Percentiles rank a stretch among this genome's conserved stretches.
Conservation (phyloP, 2,113 vertebrate species). For the Grammomys surdaster region DNA sequence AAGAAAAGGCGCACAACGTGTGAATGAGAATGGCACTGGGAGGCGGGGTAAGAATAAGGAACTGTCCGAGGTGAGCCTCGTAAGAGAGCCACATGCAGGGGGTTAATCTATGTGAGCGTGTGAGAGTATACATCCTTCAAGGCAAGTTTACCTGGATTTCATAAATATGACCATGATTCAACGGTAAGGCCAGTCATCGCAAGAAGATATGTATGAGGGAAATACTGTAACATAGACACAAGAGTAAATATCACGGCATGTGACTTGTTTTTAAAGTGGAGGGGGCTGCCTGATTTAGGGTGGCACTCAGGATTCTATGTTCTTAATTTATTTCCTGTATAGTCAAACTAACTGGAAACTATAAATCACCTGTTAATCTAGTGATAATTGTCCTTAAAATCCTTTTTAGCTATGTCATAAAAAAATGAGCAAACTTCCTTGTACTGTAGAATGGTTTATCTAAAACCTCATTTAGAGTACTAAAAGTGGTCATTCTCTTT, state of each 20-base stretch:
- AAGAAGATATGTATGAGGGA: not conserved
- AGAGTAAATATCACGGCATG: not conserved
- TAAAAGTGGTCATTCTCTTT: not conserved
- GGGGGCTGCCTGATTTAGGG: conserved; percentile 8
- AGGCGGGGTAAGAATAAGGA: not conserved
- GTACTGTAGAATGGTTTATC: not conserved
- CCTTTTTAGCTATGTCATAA: not conserved
- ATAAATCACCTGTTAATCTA: not conserved
- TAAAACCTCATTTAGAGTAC: not conserved
- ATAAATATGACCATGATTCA: not conserved
- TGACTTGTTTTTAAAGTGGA: conserved; percentile 1
- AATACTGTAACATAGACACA: not conserved
- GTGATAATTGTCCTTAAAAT: not conserved
- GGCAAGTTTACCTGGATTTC: not conserved
- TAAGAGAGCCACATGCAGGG: not conserved
- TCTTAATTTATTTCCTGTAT: conserved; percentile 28
- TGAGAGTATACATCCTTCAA: not conserved
- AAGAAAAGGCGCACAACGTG: not conserved
- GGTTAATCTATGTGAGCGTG: not conserved
- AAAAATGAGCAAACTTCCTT: conserved; percentile 33
- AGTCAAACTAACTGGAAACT: conserved; percentile 6
- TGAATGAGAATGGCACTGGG: not conserved
- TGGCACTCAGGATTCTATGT: not conserved
- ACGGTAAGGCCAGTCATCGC: not conserved
- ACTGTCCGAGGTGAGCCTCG: not conserved